A percentile compares a stretch with the other conserved stretches of the same genome.
Evolutionary conservation across 2,113 vertebrate species (phyloP).

Genomic region (Damaliscus lunatus): DNA sequence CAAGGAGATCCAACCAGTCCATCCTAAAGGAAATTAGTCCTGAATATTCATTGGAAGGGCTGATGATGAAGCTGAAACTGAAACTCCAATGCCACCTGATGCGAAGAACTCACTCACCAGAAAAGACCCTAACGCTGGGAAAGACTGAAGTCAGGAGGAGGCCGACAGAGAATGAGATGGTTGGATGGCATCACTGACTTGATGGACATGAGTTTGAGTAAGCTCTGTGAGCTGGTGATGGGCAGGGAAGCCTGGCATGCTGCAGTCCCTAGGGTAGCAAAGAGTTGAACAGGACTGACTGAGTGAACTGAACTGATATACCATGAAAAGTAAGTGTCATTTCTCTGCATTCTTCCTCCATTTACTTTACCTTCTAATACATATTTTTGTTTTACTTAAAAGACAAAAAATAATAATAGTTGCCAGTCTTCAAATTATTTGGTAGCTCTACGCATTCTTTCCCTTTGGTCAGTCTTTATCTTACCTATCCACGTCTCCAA

Average conservation of each 20-base stretch:
- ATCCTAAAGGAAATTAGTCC: not conserved
- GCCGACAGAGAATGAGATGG: not conserved
- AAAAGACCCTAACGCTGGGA: not conserved
- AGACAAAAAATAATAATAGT: not conserved
- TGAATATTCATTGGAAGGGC: not conserved
- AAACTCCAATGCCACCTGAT: not conserved
- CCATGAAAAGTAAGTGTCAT: not conserved
- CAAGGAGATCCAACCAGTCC: not conserved
- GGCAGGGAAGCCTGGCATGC: rapidly evolving
- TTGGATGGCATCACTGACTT: not conserved
- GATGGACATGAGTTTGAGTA: not conserved
- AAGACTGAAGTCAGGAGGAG: not conserved
- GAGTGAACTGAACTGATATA: not conserved
- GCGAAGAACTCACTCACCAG: not conserved
- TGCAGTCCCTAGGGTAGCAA: not conserved
- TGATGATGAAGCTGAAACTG: not conserved
- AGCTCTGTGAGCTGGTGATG: not conserved
- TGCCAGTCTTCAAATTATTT: not conserved
- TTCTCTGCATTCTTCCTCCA: not conserved
- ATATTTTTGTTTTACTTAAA: not conserved
- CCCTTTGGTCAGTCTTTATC: not conserved
- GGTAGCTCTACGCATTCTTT: not conserved
- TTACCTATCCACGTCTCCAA: not conserved
- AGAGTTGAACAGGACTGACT: not conserved
- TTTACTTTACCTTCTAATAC: not conserved